Base-by-base conservation (phyloP, 2,888 invertebrate genomes). In the Limnephilus rhombicus region DNA sequence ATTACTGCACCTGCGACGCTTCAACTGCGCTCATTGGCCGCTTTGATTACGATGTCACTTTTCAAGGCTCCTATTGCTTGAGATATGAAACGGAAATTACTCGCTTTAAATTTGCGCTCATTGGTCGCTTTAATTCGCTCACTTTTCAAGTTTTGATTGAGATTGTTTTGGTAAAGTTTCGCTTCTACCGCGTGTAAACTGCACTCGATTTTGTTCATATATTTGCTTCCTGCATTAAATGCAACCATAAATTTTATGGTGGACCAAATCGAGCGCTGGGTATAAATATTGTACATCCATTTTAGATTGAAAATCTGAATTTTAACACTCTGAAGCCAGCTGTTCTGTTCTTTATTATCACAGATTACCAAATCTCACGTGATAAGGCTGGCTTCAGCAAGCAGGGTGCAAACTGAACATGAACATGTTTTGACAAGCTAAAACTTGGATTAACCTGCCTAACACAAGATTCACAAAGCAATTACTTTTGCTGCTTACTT, bases 391-490 rank as follows among this genome's bases (percentile, higher is more conserved):
- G n/a, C 68, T 68, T 68, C 24, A 11, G 68, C 68, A 24, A 68
- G n/a, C 5, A 24, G 68, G 24, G 68, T 68, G n/a, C 18, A 5
- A 53, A 53, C 53, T 68, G n/a, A 68, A 68, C 24, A 68, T n/a
- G 68, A 68, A n/a, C 68, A 68, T 68, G 68, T 68, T 68, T n/a
- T 68, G 68, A 68, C 68, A 68, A n/a, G 68, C 68, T 68, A 68
- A 68, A 68, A 68, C 68, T 68, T 68, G 68, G 68, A 68, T 68
- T 68, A 68, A 68, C 68, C 68, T 68, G 68, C 68, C 68, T 68
- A 68, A 68, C 68, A 68, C 68, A n/a, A 68, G 68, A 68, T 68
- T 68, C 68, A 68, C 68, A 68, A n/a, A 68, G 68, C 68, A n/a
- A 68, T 68, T 68, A 68, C 68, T 68, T 24, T 68, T 68, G 68